Evolutionary conservation across 2,888 invertebrate species (phyloP).

Genomic region (Cephonodes hylas): DNA sequence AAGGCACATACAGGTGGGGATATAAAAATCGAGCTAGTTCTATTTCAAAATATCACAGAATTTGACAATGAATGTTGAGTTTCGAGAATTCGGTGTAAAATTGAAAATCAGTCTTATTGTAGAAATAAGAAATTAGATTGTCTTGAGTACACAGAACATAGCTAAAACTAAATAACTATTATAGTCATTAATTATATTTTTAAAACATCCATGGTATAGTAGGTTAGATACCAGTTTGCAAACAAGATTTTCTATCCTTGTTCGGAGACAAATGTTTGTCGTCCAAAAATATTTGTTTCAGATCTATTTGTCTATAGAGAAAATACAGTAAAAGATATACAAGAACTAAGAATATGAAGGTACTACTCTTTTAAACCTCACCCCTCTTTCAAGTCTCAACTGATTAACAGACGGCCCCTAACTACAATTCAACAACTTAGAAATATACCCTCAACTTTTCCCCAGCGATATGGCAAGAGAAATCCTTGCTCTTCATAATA

Average conservation of each 20-base stretch:
- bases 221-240: too few relatives aligned
- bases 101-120: neutral
- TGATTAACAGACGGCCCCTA: too few relatives aligned
- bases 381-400: too few relatives aligned
- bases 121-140: neutral
- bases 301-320: too few relatives aligned
- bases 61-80: neutral
- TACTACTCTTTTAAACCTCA: too few relatives aligned
- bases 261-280: too few relatives aligned
- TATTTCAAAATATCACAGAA: neutral
- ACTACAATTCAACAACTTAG: slow-evolving; percentile 28
- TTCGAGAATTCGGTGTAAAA: neutral
- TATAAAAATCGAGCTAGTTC: neutral
- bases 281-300: too few relatives aligned
- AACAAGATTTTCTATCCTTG: too few relatives aligned
- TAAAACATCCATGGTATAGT: too few relatives aligned
- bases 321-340: too few relatives aligned
- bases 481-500: slow-evolving; percentile 52
- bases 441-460: slow-evolving; percentile 59
- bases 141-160: neutral
- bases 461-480: slow-evolving; percentile 56
- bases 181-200: neutral
- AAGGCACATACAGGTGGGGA: neutral
- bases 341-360: too few relatives aligned
- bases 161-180: neutral